Base-by-base conservation (phyloP, 2,888 invertebrate genomes). In the Pantelozetes paolii region DNA sequence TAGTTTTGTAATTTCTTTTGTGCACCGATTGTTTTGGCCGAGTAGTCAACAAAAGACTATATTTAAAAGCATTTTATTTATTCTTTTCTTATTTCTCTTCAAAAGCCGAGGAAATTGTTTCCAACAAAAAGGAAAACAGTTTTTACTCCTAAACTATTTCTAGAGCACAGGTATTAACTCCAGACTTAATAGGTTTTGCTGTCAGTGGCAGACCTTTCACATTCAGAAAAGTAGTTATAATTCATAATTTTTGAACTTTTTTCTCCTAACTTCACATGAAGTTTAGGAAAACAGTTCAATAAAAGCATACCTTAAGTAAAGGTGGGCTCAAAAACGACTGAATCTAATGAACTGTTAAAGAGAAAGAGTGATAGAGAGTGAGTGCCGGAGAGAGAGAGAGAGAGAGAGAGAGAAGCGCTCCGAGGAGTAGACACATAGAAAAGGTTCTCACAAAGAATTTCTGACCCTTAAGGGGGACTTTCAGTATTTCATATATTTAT, bases 191-290 rank as follows among this genome's bases (percentile, higher is more conserved):
- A 36, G 64, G 64, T n/a, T 20, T 32, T 36, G 64, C 64, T 64
- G 64, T 64, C 64, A 64, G n/a, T 64, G 36, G 64, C 36, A 36
- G 64, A 18, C 36, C 32, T 64, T 36, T 26, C 64, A 64, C 9
- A 26, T 13, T 18, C 13, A 64, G n/a, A 57, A 32, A 64, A 64
- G 20, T 30, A 64, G 64, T 64, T 36, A 64, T 64, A 64, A 64
- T 64, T 64, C 64, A 64, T 64, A 64, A 36, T 32, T 64, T 40
- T 64, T 64, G 3, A 1, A 32, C 36, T 8, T 18, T 36, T 26
- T 36, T 64, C 20, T 18, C 64, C 50, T 50, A 1, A 8, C 50
- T 50, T 50, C 50, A 15, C 50, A 1, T 5, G 45, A 13, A 20
- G 54, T 54, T 28, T 23, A 23, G 26, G 18, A 45, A 45, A 59